Base-by-base conservation (phyloP, 2,113 vertebrate species). In the Ivindomyrus marchei region DNA sequence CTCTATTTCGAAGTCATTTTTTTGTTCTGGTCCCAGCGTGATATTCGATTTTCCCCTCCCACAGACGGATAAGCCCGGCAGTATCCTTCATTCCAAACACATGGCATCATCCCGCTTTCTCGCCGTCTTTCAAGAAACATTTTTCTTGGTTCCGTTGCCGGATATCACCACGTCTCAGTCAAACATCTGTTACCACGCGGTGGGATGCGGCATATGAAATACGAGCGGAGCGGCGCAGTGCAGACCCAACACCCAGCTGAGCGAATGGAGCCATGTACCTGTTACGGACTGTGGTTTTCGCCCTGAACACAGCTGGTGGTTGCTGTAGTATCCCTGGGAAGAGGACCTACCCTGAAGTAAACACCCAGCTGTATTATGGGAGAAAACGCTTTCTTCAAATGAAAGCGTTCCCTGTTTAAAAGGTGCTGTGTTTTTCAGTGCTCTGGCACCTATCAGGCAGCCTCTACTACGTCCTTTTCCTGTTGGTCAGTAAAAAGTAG, bases 71-170 rank as follows among this genome's bases (percentile, higher is more conserved):
- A 93, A 91, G 86, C 91, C 56, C 91, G 88, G 70, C 88, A 89
- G 90, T 90, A 19, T 42, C 88, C 91, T 93, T 93, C 92, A 93
- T 93, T 94, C 92, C 93, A 90, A 90, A 90, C 89, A 90, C 91
- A 90, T 92, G 92, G 74, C 31, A 93, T 94, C 93, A 92, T 92
- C 90, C 91, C 49, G 92, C 91, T 92, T 58, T 88, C 56, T 91
- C 49, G 88, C 46, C 88, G 62, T 93, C 77, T 89, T 90, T 88
- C 47, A 24, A 58, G 83, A 85, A 85, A 85, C 42, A 45, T 80
- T 83, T 89, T 21, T 62, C 50, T 62, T 27, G 74, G 46, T 87
- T 88, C 83, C 2, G 24, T 84, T n/a, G 46, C 56, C 70, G 89
- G 90, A 90, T 92, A 89, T 93, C 89, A 1, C 86, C 17, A 21